Conservation (phyloP, 2,113 vertebrate genomes). For the Mormyrus iriodes region DNA sequence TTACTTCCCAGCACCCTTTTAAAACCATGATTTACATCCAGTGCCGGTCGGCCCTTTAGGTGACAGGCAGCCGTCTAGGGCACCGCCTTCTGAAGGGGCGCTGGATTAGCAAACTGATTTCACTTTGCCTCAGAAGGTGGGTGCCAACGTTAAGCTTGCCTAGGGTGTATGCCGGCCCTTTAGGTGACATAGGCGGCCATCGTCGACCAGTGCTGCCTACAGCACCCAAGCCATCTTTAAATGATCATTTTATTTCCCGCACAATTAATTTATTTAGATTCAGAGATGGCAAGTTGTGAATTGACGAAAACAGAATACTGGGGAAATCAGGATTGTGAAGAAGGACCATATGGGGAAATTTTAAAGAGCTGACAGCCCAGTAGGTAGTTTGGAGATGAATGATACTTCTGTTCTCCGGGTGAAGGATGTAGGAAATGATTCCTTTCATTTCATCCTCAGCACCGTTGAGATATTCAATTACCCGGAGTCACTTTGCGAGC, state of each 20-base stretch:
- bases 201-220: not conserved
- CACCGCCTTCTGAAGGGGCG: not conserved
- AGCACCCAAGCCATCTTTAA: not conserved
- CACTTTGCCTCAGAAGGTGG: not conserved
- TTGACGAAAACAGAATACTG: not conserved
- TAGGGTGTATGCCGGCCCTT: not conserved
- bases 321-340: not conserved
- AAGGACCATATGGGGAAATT: not conserved
- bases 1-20: not conserved
- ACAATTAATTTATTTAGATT: not conserved
- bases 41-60: not conserved
- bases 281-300: not conserved
- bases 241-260: not conserved
- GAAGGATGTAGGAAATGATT: slow-evolving; percentile 5
- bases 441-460: slow-evolving; percentile 15
- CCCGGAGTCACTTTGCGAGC: not conserved
- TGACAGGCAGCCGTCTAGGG: not conserved
- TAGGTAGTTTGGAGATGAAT: not conserved
- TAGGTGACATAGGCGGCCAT: too few relatives aligned
- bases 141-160: not conserved
- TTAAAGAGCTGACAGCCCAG: not conserved
- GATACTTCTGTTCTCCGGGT: not conserved
- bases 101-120: not conserved
- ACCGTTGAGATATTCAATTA: not conserved
- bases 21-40: not conserved